Evolutionary conservation across 2,113 vertebrate genomes (phyloP).

Genomic region (Calyptommatus sinebrachiatus): DNA sequence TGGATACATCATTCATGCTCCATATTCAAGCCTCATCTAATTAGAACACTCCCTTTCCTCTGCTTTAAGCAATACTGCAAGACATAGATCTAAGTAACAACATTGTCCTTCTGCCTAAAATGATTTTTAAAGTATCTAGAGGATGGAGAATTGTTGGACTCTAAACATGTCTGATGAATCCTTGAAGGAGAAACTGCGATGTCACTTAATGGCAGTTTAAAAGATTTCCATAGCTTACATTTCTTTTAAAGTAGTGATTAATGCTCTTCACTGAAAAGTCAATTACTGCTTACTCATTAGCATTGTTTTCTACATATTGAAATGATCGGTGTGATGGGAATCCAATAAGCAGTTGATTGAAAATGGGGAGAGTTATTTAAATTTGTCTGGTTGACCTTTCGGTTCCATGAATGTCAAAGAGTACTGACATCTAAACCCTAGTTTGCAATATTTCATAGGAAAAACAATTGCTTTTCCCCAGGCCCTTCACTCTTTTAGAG

Average conservation of each 20-base stretch:
- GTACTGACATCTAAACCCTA: neutral
- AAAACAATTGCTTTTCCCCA: too few species aligned
- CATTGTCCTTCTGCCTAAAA: neutral
- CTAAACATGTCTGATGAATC: conserved; percentile 2
- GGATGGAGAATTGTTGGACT: conserved; percentile 12
- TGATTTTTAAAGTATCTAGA: neutral
- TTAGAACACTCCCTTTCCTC: neutral
- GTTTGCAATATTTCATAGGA: neutral
- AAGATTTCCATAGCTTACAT: conserved; percentile 37
- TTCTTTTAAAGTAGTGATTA: conserved; percentile 30
- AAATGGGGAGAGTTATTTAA: conserved; percentile 16
- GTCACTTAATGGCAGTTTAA: conserved; percentile 17
- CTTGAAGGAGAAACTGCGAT: conserved; percentile 31
- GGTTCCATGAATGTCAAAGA: neutral
- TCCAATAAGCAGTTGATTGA: conserved; percentile 25
- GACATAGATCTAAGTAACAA: neutral
- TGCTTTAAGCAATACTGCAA: neutral
- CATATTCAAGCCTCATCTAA: neutral
- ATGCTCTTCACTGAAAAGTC: conserved; percentile 46
- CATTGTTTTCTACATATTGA: conserved; percentile 50
- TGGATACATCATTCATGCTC: conserved; percentile 8
- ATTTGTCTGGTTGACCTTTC: neutral
- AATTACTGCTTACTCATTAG: conserved; percentile 43
- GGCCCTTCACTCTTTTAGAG: too few species aligned
- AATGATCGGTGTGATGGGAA: conserved; percentile 15